Conservation (phyloP, 2,797 vertebrate genomes). For the Calcarius lapponicus region DNA sequence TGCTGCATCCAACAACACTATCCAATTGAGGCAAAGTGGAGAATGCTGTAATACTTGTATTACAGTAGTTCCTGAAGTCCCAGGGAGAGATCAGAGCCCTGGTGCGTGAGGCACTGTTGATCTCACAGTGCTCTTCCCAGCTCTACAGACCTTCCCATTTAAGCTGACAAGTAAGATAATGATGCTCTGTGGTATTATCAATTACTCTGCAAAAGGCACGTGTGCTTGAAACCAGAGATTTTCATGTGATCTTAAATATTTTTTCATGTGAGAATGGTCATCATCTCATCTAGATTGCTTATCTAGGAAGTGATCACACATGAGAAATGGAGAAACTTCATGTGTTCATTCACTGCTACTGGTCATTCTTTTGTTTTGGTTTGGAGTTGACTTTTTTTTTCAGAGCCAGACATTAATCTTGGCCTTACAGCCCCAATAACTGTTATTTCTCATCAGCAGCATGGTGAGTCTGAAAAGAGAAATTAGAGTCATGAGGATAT, state of each 20-base stretch:
- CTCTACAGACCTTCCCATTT: neutral
- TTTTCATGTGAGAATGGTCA: neutral
- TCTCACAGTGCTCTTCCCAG: neutral
- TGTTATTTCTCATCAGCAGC: constrained; percentile 33
- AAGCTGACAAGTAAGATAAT: constrained; percentile 16
- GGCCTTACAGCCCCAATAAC: constrained; percentile 4
- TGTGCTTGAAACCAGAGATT: neutral
- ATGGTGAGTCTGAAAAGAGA: constrained; percentile 50
- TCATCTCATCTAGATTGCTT: neutral
- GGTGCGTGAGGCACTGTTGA: neutral
- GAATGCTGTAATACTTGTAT: constrained; percentile 4
- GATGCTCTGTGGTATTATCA: neutral
- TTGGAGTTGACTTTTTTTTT: neutral
- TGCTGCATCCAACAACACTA: constrained; percentile 44
- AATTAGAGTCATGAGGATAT: constrained; percentile 60
- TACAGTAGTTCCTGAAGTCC: constrained; percentile 44
- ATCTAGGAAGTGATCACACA: neutral
- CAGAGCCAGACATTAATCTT: constrained; percentile 31
- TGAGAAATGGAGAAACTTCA: neutral
- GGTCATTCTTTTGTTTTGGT: neutral
- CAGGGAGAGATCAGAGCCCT: constrained; percentile 25
- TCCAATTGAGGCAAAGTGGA: constrained; percentile 51
- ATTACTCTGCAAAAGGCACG: neutral
- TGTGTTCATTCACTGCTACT: constrained; percentile 32
- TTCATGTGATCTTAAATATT: neutral